Conservation (phyloP, 2,888 invertebrate genomes). For the Apamea crenata region DNA sequence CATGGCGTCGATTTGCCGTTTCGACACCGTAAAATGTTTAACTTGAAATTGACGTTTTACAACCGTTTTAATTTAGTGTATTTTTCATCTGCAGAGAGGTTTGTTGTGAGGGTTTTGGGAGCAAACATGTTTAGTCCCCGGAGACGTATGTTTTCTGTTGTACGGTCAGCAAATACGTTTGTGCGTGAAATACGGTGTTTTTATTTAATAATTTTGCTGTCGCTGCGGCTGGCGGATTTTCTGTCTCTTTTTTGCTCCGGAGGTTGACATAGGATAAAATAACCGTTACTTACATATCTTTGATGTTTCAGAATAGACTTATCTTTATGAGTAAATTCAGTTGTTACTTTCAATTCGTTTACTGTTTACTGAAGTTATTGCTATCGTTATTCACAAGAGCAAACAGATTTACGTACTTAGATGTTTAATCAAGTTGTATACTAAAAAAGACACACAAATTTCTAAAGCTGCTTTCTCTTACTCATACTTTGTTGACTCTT, state of each 20-base stretch:
- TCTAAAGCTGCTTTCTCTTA: conserved; percentile 2
- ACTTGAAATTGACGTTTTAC: conserved; percentile 65
- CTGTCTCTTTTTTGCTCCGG: conserved; percentile 31
- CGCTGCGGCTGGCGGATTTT: conserved; percentile 50
- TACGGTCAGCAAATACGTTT: conserved; percentile 46
- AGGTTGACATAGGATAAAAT: conserved; percentile 27
- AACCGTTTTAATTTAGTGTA: conserved; percentile 59
- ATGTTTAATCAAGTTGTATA: conserved; percentile 1
- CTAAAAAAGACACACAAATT: conserved; percentile 2
- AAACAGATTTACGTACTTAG: not conserved
- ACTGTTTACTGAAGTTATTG: not conserved
- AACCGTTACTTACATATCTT: conserved; percentile 4
- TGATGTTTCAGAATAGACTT: conserved; percentile 19
- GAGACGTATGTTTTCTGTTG: conserved; percentile 44
- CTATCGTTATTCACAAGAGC: not conserved
- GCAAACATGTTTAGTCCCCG: conserved; percentile 29
- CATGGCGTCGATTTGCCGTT: conserved; percentile 82
- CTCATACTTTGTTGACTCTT: conserved; percentile 27
- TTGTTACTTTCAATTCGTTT: not conserved
- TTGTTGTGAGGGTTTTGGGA: conserved; percentile 31
- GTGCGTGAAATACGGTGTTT: conserved; percentile 58
- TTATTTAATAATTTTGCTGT: conserved; percentile 63
- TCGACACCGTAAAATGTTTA: conserved; percentile 66
- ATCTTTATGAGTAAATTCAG: not conserved
- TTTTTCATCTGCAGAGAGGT: conserved; percentile 43